Base-by-base conservation (phyloP, 2,888 invertebrate genomes). In the Napeogenes sylphis region DNA sequence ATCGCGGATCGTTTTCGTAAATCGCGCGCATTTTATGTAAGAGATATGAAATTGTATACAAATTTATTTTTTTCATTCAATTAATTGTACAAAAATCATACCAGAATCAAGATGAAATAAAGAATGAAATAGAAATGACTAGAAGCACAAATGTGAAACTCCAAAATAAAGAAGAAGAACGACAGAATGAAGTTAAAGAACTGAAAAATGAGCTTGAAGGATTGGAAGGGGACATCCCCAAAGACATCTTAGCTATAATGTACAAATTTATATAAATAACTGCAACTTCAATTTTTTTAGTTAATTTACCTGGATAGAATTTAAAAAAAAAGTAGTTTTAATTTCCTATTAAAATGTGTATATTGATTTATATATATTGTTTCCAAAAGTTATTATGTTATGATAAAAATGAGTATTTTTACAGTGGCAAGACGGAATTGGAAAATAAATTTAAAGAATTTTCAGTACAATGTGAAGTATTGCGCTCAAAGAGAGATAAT, bases 1-100 rank as follows among this genome's bases (percentile, higher is more conserved):
- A 83, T 80, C 71, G 80, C 85, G 2, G 79, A 83, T 21, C 75
- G 80, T 45, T 85, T 83, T 63, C 78, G 84, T 54, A 76, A 72
- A 62, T 76, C 82, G 6, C 75, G 75, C 3, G 71, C 71, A 3
- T 83, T 77, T 71, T 84, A 82, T 62, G 87, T 87, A 76, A 71
- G 86, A 82, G 59, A 55, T 21, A 6, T 21, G 21, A 30, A 10
- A 21, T 30, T n/a, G 2, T 8, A 10, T 10, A 51, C 21, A 3
- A 51, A 10, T 30, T 51, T 30, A 51, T 6, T 8, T 2, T 21
- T 8, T 30, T 10, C 4, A 21, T 46, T 35, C 35, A 35, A 46
- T 3, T 47, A 55, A 45, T 56, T 21, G 21, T 21, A 21, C 21
- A 1, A 21, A n/a, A 47, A 32, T 6, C n/a, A 5, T 45, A 62